Percentiles rank a stretch among this genome's conserved stretches.
phyloP scores from a whole-genome alignment of 2,888 invertebrate genomes.

The Aromia moschata region DNA sequence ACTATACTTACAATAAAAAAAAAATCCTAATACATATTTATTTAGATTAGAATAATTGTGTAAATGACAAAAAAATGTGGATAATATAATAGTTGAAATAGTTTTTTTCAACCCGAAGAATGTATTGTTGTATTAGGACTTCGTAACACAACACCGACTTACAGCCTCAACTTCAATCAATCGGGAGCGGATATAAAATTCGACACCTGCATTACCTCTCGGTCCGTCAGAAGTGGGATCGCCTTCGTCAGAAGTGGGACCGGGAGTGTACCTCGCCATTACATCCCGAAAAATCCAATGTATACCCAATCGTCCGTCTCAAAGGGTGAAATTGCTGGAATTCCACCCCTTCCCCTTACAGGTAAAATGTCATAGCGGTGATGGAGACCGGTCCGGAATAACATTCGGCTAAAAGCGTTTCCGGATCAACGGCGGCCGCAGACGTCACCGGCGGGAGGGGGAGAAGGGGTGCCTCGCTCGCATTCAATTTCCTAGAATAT shows the following conservation, averaged over 20 bases:
- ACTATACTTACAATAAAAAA: no score
- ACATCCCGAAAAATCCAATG: constrained; percentile 14
- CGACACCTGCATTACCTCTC: background rate
- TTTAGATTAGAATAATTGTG: no score
- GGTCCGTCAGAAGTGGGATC: background rate
- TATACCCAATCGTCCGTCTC: constrained; percentile 10
- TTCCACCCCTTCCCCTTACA: constrained; percentile 44
- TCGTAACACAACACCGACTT: no score
- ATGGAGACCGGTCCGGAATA: constrained; percentile 58
- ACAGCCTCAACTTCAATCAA: no score
- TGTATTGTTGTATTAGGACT: no score
- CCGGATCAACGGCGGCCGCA: constrained; percentile 53
- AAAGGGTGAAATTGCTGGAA: constrained; percentile 35
- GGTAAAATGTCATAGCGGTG: constrained; percentile 59
- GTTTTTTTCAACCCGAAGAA: no score
- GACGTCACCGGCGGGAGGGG: constrained; percentile 19
- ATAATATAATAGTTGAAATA: no score
- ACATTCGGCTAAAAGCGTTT: constrained; percentile 61
- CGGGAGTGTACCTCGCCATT: constrained; percentile 22
- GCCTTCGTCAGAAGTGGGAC: background rate
- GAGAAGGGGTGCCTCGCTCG: constrained; percentile 50
- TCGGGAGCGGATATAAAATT: background rate
- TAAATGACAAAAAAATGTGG: no score
- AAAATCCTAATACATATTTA: no score
- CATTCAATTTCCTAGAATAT: constrained; percentile 56